Base-by-base conservation (phyloP, 1,140 invertebrate species). In the Ostrea denselamellosa region DNA sequence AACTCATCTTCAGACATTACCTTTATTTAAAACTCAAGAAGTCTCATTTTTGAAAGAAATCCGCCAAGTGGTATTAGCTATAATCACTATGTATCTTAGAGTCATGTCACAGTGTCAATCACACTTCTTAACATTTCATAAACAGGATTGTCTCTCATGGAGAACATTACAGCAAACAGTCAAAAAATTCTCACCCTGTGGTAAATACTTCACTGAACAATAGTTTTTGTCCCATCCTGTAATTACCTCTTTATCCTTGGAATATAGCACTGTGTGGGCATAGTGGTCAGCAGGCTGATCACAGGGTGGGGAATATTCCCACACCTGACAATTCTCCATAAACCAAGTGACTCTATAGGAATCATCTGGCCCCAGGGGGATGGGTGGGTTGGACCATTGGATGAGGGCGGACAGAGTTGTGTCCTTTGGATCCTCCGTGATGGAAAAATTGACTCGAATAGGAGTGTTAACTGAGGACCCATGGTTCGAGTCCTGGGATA, bases 311-410 rank as follows among this genome's bases (percentile, higher is more conserved):
- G 86, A 54, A 25, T 86, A 83, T 10, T 88, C 87, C 65, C 89
- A 89, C 17, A 90, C 85, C 19, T 88, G 85, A 82, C 92, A 92
- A n/a, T 90, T 68, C 56, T 88, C 71, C 25, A 90, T 82, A 62
- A 90, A 91, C 68, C 87, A 87, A n/a, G 87, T 56, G 10, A 93
- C 85, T 8, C 81, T 65, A 85, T 92, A 92, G 12, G 87, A 52
- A 14, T 90, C 81, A 19, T 44, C 34, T 9, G 62, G 34, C 4
- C 71, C 77, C 22, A n/a, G 62, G 3, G 56, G 53, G 10, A 86
- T n/a, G 19, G 86, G 85, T 2, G 91, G 91, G 86, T 91, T 87
- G 12, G 81, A 65, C 91, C 91, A 92, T 65, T 86, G 84, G 0
- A 91, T 56, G 2, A 84, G 51, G 7, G 89, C 90, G 19, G 54